Base-by-base conservation (phyloP, 2,113 vertebrate species). In the Lasiurus cinereus region DNA sequence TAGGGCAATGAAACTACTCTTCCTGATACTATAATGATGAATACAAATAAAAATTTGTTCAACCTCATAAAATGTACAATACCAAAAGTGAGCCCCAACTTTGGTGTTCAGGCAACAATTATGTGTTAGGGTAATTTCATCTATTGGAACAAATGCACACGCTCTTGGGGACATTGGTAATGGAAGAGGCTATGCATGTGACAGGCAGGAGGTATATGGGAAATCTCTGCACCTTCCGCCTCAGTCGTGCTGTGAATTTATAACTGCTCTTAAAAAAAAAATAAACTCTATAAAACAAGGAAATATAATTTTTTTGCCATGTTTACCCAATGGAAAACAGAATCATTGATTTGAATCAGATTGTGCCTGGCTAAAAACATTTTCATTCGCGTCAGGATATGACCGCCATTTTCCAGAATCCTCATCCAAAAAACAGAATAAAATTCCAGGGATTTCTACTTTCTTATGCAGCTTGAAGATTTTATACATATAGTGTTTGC, bases 371-470 rank as follows among this genome's bases (percentile, higher is more conserved):
- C 50, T 84, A 94, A 79, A 90, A 96, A 80, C 46, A 33, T 76
- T 80, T 56, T 78, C 85, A 13, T 52, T 92, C 9, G 4, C 67
- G 33, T 96, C 52, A 31, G 74, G 79, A 83, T 84, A 39, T 91
- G 93, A 94, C 90, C 83, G 52, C 79, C 80, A 31, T 90, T 97
- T 96, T 96, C 96, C 96, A 93, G 92, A 91, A 67, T 83, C n/a
- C 31, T 72, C 52, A 67, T 93, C 92, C 92, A 96, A 90, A 93
- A 94, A 96, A 93, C 91, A 95, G 90, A 94, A 54, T 62, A 15
- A 69, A 48, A 10, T 73, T 76, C 87, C 92, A 93, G 59, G 83
- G 24, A 46, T 93, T 96, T 88, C 50, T 36, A 88, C 83, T 93
- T 93, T 83, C 39, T 87, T 78, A 73, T 66, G 46, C 80, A 80